Base-by-base conservation (phyloP, 2,797 vertebrate genomes). In the Dallia pectoralis region DNA sequence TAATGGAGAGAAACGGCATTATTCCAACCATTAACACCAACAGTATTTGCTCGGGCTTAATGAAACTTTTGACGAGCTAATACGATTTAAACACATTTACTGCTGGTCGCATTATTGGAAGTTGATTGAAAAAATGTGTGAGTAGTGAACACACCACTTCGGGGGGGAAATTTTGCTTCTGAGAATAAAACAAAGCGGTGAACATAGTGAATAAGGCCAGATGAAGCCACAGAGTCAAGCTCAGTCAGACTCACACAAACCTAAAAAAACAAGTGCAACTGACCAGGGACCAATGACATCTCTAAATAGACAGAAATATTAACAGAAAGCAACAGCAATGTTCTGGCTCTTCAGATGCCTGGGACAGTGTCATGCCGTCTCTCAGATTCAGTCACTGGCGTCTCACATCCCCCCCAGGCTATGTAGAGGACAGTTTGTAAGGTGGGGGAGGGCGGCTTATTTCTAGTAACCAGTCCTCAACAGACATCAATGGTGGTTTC, bases 251-350 rank as follows among this genome's bases (percentile, higher is more conserved):
- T 76, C 33, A 33, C 73, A 71, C 56, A 67, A 78, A 81, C 69
- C 78, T 72, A 81, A 88, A 82, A 77, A 86, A 84, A 86, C 76
- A 82, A 72, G 74, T 84, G 77, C 85, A 88, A 85, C 75, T 36
- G 63, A 19, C 18, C 3, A 25, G 16, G 6, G 16, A 30, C 47
- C 67, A 25, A 30, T 68, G 44, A 30, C 67, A 27, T 49, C 44
- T 18, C 67, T 19, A 30, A 48, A 63, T 16, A 69, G 67, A 69
- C 27, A 16, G 27, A 16, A 32, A 69, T 49, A 18, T 5, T 25
- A 47, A 68, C 36, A 68, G 27, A 63, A 16, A 29, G 27, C 16
- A 29, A 63, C 61, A 18, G 61, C 14, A 16, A 16, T 32, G 1
- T 29, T 19, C 25, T 19, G 15, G 61, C 61, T 32, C 16, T 29